Evolutionary conservation across 2,888 invertebrate genomes (phyloP), one percentile per base, ranked within the genome.

Genomic region (Andrena haemorrhoa): DNA sequence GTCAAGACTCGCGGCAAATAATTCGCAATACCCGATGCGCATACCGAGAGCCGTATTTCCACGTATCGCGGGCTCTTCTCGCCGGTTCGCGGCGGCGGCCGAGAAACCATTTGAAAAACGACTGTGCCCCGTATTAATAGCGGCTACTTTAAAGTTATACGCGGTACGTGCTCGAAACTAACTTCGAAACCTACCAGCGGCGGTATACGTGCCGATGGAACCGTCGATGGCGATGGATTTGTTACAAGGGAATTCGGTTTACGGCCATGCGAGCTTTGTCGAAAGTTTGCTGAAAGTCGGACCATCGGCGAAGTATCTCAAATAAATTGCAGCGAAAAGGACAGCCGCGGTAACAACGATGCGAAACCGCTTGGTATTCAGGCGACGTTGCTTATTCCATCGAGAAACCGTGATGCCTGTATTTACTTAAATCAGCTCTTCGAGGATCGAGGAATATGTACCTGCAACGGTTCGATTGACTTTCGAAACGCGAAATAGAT

Each of bases 61-160:
- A 49, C 35, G 58, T 31, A 35, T 51, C 65, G 65, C 33, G 49
- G n/a, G 49, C 41, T 41, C 6, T 71, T 47, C 66, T 23, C 41
- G 63, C 41, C 60, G 64, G 63, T 26, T 26, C 49, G 20, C 41
- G 58, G 47, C 26, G 20, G 26, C 35, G 58, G 33, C 29, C 29
- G 26, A 20, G 58, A 2, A 77, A 47, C 68, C 66, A 79, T 77
- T 78, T 86, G 90, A 90, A 90, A 90, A 90, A 88, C 88, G 86
- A 79, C 81, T 81, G 82, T 70, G 65, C 82, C 84, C 64, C 74
- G 74, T 83, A 90, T 91, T 89, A 91, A 91, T 89, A 90, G 89
- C 78, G 83, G 83, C 88, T 84, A 89, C 87, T 90, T 90, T 86
- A 84, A 86, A 88, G 86, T 89, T 90, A 87, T 88, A 88, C 85